These are phyloP conservation scores for Sarcophaga variegata DNA, from an alignment of 2,888 invertebrate species.

Conservation along the genomic window DNA sequence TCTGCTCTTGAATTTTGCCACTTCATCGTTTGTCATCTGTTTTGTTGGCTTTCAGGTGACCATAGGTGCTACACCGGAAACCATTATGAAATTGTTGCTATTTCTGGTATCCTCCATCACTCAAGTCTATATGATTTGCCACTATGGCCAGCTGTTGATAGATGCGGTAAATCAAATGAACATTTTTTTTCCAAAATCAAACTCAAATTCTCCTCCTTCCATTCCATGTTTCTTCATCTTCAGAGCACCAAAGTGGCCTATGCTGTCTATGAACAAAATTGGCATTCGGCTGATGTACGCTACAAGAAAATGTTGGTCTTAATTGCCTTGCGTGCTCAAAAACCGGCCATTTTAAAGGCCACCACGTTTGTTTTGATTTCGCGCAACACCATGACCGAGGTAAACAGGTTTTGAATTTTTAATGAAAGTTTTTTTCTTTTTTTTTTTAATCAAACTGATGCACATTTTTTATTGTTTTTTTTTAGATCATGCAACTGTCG, in stretches of 20 bases:
- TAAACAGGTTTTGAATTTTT: slow-evolving; percentile 48
- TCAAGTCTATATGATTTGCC: slow-evolving; percentile 77
- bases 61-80: slow-evolving; percentile 71
- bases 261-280: slow-evolving; percentile 76
- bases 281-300: slow-evolving; percentile 73
- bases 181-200: not conserved
- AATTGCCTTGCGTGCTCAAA: slow-evolving; percentile 75
- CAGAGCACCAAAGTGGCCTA: slow-evolving; percentile 72
- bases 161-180: slow-evolving; percentile 73
- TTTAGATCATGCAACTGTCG: slow-evolving; percentile 77
- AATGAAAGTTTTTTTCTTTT: not conserved
- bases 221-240: not conserved
- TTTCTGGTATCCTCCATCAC: slow-evolving; percentile 75
- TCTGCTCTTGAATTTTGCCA: slow-evolving; percentile 72
- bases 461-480: not conserved
- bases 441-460: too few relatives aligned
- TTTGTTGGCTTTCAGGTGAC: slow-evolving; percentile 77
- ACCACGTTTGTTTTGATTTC: slow-evolving; percentile 75
- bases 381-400: slow-evolving; percentile 75
- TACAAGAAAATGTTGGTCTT: slow-evolving; percentile 75
- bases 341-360: slow-evolving; percentile 74
- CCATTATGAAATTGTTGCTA: slow-evolving; percentile 74
- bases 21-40: slow-evolving; percentile 73
- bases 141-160: slow-evolving; percentile 75
- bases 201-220: too few relatives aligned